phyloP scores from a whole-genome alignment of 2,888 invertebrate genomes.

The Mythimna impura region DNA sequence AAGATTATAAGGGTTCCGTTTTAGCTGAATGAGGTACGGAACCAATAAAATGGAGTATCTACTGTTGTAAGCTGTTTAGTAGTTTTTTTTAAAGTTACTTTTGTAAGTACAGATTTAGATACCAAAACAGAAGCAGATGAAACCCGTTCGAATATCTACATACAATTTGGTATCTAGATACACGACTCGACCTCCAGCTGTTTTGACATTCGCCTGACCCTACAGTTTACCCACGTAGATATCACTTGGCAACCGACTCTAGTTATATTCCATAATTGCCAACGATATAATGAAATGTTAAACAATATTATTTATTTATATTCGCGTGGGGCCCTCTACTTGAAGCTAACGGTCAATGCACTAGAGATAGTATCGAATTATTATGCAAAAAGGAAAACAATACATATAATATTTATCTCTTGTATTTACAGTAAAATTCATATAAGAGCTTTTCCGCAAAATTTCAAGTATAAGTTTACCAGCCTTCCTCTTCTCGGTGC shows the following conservation, averaged over 20 bases:
- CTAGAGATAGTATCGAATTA: slow-evolving; percentile 42
- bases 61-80: neutral
- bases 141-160: neutral
- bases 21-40: no score
- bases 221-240: slow-evolving; percentile 20
- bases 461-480: no score
- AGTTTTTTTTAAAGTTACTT: neutral
- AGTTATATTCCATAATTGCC: slow-evolving; percentile 43
- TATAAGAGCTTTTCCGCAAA: neutral
- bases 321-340: slow-evolving; percentile 66
- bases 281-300: slow-evolving; percentile 66
- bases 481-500: no score
- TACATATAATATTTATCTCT: slow-evolving; percentile 20
- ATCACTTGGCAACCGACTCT: slow-evolving; percentile 41
- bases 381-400: slow-evolving; percentile 39
- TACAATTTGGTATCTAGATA: slow-evolving; percentile 10
- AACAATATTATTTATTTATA: slow-evolving; percentile 65
- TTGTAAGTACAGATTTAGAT: neutral
- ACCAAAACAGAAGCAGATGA: neutral
- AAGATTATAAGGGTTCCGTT: no score
- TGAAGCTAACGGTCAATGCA: slow-evolving; percentile 53
- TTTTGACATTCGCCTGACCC: slow-evolving; percentile 48
- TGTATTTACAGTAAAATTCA: slow-evolving; percentile 36
- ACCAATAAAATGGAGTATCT: no score
- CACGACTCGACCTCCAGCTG: slow-evolving; percentile 30